Base-by-base conservation (phyloP, 2,797 vertebrate genomes). In the Neoniphon sammara region DNA sequence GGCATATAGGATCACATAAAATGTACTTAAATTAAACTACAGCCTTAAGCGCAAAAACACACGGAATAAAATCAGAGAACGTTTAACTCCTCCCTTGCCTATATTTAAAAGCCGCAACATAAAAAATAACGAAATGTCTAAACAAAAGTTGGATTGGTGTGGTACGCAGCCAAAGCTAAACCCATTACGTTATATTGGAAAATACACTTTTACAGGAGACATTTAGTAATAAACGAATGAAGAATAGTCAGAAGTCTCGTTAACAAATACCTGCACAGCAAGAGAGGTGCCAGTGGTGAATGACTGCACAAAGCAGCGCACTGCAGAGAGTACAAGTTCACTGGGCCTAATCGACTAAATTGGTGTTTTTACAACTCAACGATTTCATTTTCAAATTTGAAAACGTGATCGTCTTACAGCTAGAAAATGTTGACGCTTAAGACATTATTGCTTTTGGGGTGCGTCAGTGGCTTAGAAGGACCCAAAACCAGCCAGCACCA, bases 241-340 rank as follows among this genome's bases (percentile, higher is more conserved):
- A 54, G 47, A 81, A 71, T 11, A 74, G 63, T 50, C 62, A 53
- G 31, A 77, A 63, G 66, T 57, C 86, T 89, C 73, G 75, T 90
- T 86, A 91, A 87, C 5, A 49, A 90, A 91, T 89, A 80, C 84
- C 85, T 85, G 86, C 80, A 23, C 85, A 85, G 84, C 66, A 31
- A 69, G 75, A 73, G 82, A 78, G 78, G 82, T 55, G 75, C 78
- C 78, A 47, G 77, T 31, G 68, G 56, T 53, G 20, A 21, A 1
- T 27, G 56, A 59, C 53, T 44, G 18, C 44, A 57, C 61, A n/a
- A 47, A n/a, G 20, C 34, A 34, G 23, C 59, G 21, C 42, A 46
- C 14, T 46, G 44, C 44, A 75, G n/a, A 42, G 21, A 42, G 20
- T 63, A 60, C 58, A 66, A 53, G 12, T 57, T 54, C 56, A 53